Evolutionary conservation across 2,113 vertebrate species (phyloP), one percentile per base, ranked within the genome.

Genomic region (Percina caprodes): DNA sequence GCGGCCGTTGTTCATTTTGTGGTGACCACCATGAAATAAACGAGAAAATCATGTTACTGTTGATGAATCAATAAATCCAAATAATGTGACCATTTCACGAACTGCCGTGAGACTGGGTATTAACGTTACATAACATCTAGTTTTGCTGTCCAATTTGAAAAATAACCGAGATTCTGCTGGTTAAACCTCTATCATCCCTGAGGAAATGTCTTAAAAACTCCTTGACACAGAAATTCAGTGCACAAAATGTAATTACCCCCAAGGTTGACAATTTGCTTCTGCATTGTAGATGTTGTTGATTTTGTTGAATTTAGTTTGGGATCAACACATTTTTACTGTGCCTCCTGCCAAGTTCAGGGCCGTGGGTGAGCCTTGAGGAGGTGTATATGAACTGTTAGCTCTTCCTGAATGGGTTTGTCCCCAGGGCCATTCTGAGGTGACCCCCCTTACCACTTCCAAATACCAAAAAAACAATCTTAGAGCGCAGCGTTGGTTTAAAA

Each of bases 311-410:
- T 84, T 70, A 54, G 68, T 45, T 61, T 15, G 10, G 33, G 54
- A 80, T 80, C 62, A 61, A 0, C 54, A 0, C 4, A 0, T 52
- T 62, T 54, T 52, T 46, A 35, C 72, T 66, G 72, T 6, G 71
- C 18, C 30, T 83, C 62, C 69, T 16, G 56, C 59, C 0, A 39
- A 60, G 68, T 54, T 56, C 0, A 1, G 45, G 19, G 58, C 78
- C 56, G 65, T 59, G 51, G 74, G 77, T 39, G 39, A 80, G 26
- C 61, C 83, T 65, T 56, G 39, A 84, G 83, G 83, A 66, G 55
- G 60, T 62, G 60, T 82, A 82, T 75, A 68, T 56, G 49, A 35
- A 54, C 58, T 39, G 30, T 59, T 74, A 30, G 52, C 62, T 69
- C 39, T 58, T 56, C 42, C 60, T 85, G 61, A 23, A 80, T 63